A percentile compares a stretch with the other conserved stretches of the same genome.
Evolutionary conservation across 2,113 vertebrate genomes (phyloP).

Genomic region (Ciconia boyciana): DNA sequence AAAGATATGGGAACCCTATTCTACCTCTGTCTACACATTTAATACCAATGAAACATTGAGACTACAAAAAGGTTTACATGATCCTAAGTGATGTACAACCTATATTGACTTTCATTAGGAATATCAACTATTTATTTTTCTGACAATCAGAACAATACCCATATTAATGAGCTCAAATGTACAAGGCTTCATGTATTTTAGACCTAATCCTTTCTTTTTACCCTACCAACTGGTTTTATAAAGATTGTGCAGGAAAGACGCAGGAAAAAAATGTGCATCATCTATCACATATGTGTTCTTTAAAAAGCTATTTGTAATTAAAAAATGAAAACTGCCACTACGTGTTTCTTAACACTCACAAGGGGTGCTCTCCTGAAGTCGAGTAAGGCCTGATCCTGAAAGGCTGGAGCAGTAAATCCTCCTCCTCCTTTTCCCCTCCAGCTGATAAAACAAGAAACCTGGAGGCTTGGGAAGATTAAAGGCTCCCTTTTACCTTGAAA

Average conservation of each 20-base stretch:
- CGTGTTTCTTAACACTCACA: neutral
- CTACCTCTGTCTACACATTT: too few relatives aligned
- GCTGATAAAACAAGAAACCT: neutral
- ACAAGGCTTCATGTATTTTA: neutral
- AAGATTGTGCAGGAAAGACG: neutral
- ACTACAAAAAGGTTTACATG: neutral
- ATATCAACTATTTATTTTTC: neutral
- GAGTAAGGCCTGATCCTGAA: neutral
- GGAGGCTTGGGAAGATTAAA: neutral
- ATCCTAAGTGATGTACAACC: neutral
- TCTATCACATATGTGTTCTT: neutral
- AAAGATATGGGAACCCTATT: neutral
- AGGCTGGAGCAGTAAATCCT: neutral
- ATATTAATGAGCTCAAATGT: neutral
- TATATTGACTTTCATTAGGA: neutral
- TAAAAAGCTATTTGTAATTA: neutral
- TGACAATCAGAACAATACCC: neutral
- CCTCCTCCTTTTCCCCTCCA: neutral
- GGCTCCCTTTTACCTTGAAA: neutral
- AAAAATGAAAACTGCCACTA: neutral
- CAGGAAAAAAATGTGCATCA: neutral
- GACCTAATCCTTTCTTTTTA: neutral
- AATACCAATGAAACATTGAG: neutral
- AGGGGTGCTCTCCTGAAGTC: neutral
- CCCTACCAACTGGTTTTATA: neutral